Conservation (phyloP, 2,113 vertebrate species). For the Entomyzon cyanotis region DNA sequence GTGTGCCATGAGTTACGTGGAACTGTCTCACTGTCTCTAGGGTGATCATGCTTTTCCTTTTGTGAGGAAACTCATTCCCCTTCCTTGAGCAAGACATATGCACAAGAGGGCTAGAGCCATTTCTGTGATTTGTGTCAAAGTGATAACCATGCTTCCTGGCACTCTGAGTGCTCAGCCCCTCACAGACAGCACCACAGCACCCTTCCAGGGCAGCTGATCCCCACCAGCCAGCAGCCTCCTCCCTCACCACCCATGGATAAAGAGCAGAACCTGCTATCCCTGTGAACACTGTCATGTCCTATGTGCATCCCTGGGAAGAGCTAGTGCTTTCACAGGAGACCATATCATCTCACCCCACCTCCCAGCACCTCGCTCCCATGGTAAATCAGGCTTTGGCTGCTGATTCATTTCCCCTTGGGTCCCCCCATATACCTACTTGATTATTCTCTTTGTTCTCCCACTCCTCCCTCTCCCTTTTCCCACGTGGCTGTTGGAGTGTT, state of each 20-base stretch:
- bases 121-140: not conserved
- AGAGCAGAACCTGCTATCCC: not conserved
- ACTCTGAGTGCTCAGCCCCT: not conserved
- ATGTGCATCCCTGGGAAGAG: not conserved
- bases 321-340: not conserved
- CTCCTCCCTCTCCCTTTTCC: not conserved
- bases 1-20: not conserved
- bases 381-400: not conserved
- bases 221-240: not conserved
- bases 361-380: not conserved
- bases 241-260: not conserved
- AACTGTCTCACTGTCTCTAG: not conserved
- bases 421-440: not conserved
- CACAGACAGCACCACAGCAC: not conserved
- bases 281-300: fast-evolving
- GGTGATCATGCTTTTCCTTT: not conserved
- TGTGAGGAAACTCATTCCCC: not conserved
- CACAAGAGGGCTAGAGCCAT: not conserved
- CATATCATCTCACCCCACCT: not conserved
- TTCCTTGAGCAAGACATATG: not conserved
- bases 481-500: not conserved
- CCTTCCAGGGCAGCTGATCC: not conserved
- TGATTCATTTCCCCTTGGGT: not conserved
- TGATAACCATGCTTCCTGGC: not conserved
- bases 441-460: not conserved